Conservation (phyloP, 2,113 vertebrate species). For the Cavia porcellus region DNA sequence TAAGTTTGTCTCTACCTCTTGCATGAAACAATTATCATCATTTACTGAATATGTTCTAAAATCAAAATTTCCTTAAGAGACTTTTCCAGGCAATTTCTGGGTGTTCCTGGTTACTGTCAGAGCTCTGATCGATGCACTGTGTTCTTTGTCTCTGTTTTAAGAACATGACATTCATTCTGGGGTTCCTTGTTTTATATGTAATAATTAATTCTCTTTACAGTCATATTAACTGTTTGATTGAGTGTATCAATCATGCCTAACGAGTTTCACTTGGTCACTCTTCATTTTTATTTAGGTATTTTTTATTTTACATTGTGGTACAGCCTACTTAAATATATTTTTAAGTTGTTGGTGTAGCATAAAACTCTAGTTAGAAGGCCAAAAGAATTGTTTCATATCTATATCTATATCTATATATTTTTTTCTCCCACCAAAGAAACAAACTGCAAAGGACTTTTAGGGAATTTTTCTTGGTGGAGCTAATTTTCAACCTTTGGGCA, state of each 20-base stretch:
- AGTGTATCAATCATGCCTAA: not conserved
- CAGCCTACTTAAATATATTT: not conserved
- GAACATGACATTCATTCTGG: not conserved
- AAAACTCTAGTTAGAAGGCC: not conserved
- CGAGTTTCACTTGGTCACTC: not conserved
- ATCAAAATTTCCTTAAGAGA: not conserved
- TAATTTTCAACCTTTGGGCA: not conserved
- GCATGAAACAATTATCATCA: not conserved
- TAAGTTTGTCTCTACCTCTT: not conserved
- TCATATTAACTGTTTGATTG: not conserved
- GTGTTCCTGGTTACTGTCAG: not conserved
- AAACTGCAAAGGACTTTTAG: not conserved
- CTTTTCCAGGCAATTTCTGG: not conserved
- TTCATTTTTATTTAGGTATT: not conserved
- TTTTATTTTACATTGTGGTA: not conserved
- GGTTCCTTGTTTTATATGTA: not conserved
- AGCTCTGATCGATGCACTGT: not conserved
- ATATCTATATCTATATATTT: not conserved
- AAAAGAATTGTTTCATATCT: not conserved
- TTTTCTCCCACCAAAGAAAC: not conserved
- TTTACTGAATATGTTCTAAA: not conserved
- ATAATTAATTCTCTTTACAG: not conserved
- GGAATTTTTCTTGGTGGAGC: not conserved
- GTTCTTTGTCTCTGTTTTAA: conserved; percentile 12
- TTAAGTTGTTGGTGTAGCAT: not conserved